Percentiles rank a stretch among this genome's conserved stretches.
These are phyloP conservation scores for Apodemia hepburni DNA, from an alignment of 2,888 invertebrate genomes.

Conservation along the genomic window DNA sequence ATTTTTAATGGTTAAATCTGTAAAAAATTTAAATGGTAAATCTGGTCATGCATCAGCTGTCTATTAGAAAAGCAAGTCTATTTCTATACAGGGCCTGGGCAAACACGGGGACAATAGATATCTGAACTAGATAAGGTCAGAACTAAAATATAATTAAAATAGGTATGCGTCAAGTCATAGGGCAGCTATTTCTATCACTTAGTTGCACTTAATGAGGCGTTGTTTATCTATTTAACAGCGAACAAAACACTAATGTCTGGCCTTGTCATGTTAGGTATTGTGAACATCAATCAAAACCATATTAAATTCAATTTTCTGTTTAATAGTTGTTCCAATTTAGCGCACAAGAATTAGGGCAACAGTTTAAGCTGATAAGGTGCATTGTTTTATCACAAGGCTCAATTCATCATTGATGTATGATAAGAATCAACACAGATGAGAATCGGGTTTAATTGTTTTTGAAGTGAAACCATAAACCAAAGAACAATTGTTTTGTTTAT, in stretches of 20 bases:
- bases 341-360: conserved; percentile 39
- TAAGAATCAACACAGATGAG: conserved; percentile 8
- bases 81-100: not conserved
- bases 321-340: conserved; percentile 44
- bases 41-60: not conserved
- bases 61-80: not conserved
- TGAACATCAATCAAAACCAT: conserved; percentile 51
- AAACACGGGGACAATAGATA: conserved; percentile 16
- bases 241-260: conserved; percentile 53
- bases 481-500: no score
- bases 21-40: no score
- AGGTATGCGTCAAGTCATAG: conserved; percentile 34
- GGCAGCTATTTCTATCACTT: conserved; percentile 50
- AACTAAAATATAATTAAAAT: conserved; percentile 30
- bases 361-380: conserved; percentile 25
- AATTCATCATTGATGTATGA: conserved; percentile 7
- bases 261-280: conserved; percentile 60
- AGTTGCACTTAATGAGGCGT: conserved; percentile 50
- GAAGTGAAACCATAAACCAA: no score
- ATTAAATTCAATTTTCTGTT: conserved; percentile 47
- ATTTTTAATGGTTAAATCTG: no score
- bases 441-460: not conserved
- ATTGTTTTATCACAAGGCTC: conserved; percentile 25
- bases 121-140: conserved; percentile 32
- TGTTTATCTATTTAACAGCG: conserved; percentile 49